A percentile compares a stretch with the other conserved stretches of the same genome.
Conservation (phyloP, 2,888 invertebrate genomes). For the Coelogynopora nodosa region DNA sequence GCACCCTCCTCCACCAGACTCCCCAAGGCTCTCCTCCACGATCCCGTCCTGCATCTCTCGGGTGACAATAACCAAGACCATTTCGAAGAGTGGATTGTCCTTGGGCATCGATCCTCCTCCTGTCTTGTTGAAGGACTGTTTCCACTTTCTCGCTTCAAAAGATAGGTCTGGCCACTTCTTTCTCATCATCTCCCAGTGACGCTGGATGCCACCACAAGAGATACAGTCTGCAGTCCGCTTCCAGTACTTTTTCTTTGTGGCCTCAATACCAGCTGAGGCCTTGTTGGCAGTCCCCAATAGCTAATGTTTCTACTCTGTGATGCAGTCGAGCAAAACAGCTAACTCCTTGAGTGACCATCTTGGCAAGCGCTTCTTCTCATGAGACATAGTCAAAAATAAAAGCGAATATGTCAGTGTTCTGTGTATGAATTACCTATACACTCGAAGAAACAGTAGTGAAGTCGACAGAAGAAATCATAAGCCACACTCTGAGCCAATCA, state of each 20-base stretch:
- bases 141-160: slow-evolving; percentile 31
- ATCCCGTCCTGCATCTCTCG: slow-evolving; percentile 15
- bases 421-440: slow-evolving; percentile 15
- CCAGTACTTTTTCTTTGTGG: slow-evolving; percentile 32
- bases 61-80: slow-evolving; percentile 16
- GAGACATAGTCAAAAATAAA: neutral
- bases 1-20: slow-evolving; percentile 2
- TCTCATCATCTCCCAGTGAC: neutral
- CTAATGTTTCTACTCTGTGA: slow-evolving; percentile 24
- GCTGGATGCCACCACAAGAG: slow-evolving; percentile 9
- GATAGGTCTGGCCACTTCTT: slow-evolving; percentile 33
- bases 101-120: slow-evolving; percentile 23
- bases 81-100: slow-evolving; percentile 26
- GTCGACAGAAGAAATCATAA: neutral
- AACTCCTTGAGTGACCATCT: slow-evolving; percentile 33
- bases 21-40: slow-evolving; percentile 5
- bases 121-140: slow-evolving; percentile 30
- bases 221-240: slow-evolving; percentile 14
- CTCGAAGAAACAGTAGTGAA: neutral
- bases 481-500: neutral
- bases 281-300: slow-evolving; percentile 30
- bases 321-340: slow-evolving; percentile 24
- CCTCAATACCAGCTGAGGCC: slow-evolving; percentile 29
- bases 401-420: neutral
- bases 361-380: slow-evolving; percentile 13